Conservation (phyloP, 1,140 invertebrate species). For the Panonychus citri region DNA sequence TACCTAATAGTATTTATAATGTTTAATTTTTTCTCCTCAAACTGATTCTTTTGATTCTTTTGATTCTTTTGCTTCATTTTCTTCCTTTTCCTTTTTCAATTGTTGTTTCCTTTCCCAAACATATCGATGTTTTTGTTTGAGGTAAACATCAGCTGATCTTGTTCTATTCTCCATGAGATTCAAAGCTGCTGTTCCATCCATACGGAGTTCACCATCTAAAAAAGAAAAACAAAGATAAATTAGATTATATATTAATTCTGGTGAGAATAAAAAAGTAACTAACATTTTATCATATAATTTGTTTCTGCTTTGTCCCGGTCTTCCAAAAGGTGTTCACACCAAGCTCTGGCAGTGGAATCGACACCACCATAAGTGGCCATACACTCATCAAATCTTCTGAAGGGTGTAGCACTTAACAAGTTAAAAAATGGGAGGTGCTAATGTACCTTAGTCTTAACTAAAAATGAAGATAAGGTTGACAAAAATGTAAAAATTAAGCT, state of each 20-base stretch:
- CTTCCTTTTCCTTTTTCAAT: constrained; percentile 5
- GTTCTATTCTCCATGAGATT: too few relatives aligned
- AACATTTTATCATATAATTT: constrained; percentile 86
- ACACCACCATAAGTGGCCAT: constrained; percentile 28
- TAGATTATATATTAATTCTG: too few relatives aligned
- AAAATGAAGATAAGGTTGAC: too few relatives aligned
- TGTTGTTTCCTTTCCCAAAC: constrained; percentile 83
- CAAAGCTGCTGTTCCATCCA: too few relatives aligned
- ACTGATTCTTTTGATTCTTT: too few relatives aligned
- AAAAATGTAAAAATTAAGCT: too few relatives aligned
- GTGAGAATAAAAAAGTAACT: constrained; percentile 22
- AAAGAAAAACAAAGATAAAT: too few relatives aligned
- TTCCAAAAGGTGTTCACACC: constrained; percentile 42
- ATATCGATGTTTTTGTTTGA: constrained; percentile 97
- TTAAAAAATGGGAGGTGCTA: too few relatives aligned
- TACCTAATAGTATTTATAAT: too few relatives aligned
- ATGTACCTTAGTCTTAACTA: too few relatives aligned
- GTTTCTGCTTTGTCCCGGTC: constrained; percentile 47
- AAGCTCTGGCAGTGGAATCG: constrained; percentile 28
- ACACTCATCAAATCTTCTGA: constrained; percentile 60
- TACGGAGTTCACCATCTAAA: neutral
- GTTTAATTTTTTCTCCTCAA: too few relatives aligned
- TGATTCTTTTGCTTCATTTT: neutral
- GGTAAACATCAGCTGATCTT: constrained; percentile 38
- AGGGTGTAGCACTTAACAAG: too few relatives aligned